Conservation (phyloP, 2,797 vertebrate genomes). For the Vireo griseus region DNA sequence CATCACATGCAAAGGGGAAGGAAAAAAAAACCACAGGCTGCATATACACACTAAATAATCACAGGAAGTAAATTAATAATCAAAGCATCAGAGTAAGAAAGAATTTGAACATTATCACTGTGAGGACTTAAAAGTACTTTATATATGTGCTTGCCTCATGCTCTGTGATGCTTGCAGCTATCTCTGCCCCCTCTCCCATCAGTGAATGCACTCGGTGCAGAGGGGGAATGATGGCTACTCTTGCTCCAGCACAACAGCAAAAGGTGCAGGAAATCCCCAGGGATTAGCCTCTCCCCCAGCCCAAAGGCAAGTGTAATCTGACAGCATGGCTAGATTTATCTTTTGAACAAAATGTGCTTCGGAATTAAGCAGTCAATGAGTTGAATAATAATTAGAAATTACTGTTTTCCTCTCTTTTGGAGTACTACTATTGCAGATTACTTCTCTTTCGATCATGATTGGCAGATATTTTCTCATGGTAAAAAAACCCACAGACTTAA, state of each 20-base stretch:
- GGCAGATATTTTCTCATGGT: not conserved
- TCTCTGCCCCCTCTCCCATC: not conserved
- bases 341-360: not conserved
- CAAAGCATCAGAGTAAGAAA: conserved; percentile 11
- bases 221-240: not conserved
- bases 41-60: not conserved
- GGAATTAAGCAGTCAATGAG: conserved; percentile 9
- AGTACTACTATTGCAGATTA: not conserved
- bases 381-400: conserved; percentile 43
- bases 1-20: conserved; percentile 23
- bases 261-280: not conserved
- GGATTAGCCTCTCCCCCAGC: not conserved
- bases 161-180: not conserved
- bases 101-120: not conserved
- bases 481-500: not conserved
- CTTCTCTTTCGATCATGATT: conserved; percentile 4
- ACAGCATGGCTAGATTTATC: not conserved
- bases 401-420: conserved; percentile 35
- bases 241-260: not conserved
- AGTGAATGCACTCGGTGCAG: accelerated
- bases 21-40: not conserved
- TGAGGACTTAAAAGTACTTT: not conserved
- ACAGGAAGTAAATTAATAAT: conserved; percentile 33
- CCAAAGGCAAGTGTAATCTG: not conserved
- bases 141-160: not conserved